These are phyloP conservation scores for Eumeta japonica DNA, from an alignment of 1,140 invertebrate genomes.

Conservation along the genomic window DNA sequence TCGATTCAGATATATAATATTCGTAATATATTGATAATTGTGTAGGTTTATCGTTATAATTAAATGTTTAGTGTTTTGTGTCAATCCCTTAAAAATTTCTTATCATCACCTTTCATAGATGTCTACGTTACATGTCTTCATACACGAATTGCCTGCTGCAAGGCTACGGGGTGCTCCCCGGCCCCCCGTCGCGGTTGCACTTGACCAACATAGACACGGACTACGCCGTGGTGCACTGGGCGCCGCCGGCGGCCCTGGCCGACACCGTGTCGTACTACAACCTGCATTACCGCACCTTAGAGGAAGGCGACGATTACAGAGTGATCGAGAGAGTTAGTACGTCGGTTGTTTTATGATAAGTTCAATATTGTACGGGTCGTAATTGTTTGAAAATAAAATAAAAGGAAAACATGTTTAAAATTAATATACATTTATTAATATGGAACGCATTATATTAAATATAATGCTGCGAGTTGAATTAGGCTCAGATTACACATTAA, in stretches of 20 bases:
- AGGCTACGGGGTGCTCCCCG: slow-evolving; percentile 78
- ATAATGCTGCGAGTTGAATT: too few species aligned
- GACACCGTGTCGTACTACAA: slow-evolving; percentile 73
- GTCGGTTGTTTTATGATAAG: neutral
- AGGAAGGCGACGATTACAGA: slow-evolving; percentile 54
- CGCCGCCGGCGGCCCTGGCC: slow-evolving; percentile 64
- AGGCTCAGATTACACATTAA: too few species aligned
- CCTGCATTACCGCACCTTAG: slow-evolving; percentile 63
- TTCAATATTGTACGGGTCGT: neutral
- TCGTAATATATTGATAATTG: too few species aligned
- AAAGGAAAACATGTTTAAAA: too few species aligned
- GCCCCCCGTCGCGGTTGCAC: slow-evolving; percentile 65
- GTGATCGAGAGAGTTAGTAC: slow-evolving; percentile 53
- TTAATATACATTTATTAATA: too few species aligned
- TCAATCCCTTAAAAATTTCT: too few species aligned
- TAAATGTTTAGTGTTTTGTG: too few species aligned
- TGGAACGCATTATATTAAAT: too few species aligned
- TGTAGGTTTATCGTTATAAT: too few species aligned
- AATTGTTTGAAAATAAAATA: slow-evolving; percentile 3
- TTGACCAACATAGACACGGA: slow-evolving; percentile 71
- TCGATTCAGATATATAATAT: too few species aligned
- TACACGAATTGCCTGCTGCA: slow-evolving; percentile 79
- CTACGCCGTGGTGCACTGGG: slow-evolving; percentile 79
- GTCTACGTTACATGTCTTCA: slow-evolving; percentile 75
- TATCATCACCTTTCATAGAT: slow-evolving; percentile 61